phyloP scores from a whole-genome alignment of 92 coral and sea anemone genomes.

The Actinostola sp. region DNA sequence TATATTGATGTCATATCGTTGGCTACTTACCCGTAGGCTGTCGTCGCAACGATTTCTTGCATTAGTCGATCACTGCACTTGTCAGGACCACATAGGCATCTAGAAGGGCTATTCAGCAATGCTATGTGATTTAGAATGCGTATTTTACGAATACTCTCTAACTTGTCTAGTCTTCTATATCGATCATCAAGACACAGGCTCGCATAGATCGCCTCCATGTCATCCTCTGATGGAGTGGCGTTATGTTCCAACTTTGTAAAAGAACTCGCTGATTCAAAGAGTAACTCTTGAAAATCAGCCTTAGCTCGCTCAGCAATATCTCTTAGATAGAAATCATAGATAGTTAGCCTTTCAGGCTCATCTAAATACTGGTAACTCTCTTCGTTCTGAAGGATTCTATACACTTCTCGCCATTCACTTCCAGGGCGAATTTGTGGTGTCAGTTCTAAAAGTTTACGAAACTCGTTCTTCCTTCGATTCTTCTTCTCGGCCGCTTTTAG shows the following conservation, averaged over 20 bases:
- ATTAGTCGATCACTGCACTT: constrained; percentile 93
- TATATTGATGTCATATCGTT: neutral
- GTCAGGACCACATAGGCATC: constrained; percentile 95
- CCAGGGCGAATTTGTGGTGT: constrained; percentile 98
- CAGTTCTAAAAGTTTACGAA: constrained; percentile 84
- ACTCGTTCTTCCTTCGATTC: constrained; percentile 88
- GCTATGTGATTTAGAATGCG: constrained; percentile 92
- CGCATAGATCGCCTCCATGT: constrained; percentile 79
- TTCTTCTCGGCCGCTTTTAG: constrained; percentile 90
- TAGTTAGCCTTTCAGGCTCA: constrained; percentile 73
- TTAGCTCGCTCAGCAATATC: constrained; percentile 91
- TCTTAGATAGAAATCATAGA: constrained; percentile 84
- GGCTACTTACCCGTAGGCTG: constrained; percentile 92
- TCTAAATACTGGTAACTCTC: constrained; percentile 91
- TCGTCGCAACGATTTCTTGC: constrained; percentile 97
- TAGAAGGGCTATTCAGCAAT: constrained; percentile 85
- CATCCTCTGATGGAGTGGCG: constrained; percentile 85
- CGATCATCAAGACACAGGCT: constrained; percentile 86
- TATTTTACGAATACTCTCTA: constrained; percentile 83
- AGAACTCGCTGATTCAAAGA: constrained; percentile 94
- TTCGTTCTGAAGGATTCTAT: constrained; percentile 81
- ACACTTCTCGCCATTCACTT: constrained; percentile 88
- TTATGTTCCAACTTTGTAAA: constrained; percentile 85
- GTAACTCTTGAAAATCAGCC: constrained; percentile 91
- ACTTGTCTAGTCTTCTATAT: constrained; percentile 83